Conservation (phyloP, 2,113 vertebrate genomes). For the Passer domesticus region DNA sequence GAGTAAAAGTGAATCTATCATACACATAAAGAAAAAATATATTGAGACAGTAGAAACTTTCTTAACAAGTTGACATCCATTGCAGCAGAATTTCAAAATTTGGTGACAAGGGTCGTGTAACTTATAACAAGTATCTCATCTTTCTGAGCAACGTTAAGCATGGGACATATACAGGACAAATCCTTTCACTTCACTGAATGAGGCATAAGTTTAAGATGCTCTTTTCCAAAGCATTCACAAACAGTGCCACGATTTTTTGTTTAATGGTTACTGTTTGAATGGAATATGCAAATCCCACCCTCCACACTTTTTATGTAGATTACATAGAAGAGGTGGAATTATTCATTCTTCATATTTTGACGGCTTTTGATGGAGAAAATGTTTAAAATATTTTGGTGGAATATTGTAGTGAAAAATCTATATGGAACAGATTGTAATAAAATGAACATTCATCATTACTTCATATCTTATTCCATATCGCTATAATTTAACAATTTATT, state of each 20-base stretch:
- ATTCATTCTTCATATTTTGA: not conserved
- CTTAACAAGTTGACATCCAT: not conserved
- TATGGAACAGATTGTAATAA: constrained; percentile 22
- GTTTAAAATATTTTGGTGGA: constrained; percentile 4
- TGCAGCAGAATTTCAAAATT: not conserved
- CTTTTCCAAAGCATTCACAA: not conserved
- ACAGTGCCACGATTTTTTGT: not conserved
- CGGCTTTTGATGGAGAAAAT: not conserved
- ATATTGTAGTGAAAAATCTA: not conserved
- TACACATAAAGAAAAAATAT: not conserved
- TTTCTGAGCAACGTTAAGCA: not conserved
- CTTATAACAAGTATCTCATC: not conserved
- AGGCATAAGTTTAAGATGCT: not conserved
- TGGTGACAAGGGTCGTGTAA: not conserved
- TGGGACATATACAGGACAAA: not conserved
- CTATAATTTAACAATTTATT: not conserved
- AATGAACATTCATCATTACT: constrained; percentile 24
- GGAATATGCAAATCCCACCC: not conserved
- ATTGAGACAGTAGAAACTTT: not conserved
- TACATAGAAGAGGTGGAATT: not conserved
- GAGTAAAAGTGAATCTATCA: not conserved
- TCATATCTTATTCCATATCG: not conserved
- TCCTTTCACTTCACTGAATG: not conserved
- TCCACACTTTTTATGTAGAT: not conserved
- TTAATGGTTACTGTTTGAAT: not conserved